Evolutionary conservation across 2,797 vertebrate genomes (phyloP), one percentile per base, ranked within the genome.

Genomic region (Syndactyla subalaris): DNA sequence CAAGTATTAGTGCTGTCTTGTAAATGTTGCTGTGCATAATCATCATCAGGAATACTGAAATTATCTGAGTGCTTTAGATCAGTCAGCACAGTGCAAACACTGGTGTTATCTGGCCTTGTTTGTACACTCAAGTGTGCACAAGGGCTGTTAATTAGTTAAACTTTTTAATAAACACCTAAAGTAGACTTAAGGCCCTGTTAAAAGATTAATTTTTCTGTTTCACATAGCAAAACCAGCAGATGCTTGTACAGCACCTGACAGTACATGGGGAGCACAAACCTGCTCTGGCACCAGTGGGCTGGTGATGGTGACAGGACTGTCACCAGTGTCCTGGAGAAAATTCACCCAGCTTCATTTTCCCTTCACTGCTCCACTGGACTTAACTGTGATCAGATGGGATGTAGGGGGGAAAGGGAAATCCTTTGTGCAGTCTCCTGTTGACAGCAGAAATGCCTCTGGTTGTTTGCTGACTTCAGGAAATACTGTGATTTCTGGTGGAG

Each of bases 121-220:
- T 89, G 79, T 76, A 70, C 51, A 78, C 58, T n/a, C 32, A 45
- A 67, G 80, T 57, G 34, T 72, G 59, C 48, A 82, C 57, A 66
- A 68, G 74, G 79, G 52, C 88, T 81, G 67, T 89, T 91, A 67
- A 93, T 88, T 72, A 85, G 72, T 85, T 93, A 70, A 91, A 93
- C 73, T 90, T 94, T 52, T 72, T 92, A 84, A 89, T 90, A 90
- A 95, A 81, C 65, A 85, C 71, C 30, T 85, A 3, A 88, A 83
- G 62, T 54, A 59, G 45, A 32, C 45, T 89, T 88, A 61, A 75
- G 62, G 68, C 46, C 12, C 65, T 52, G 66, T 68, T 72, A 92
- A 68, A 74, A 82, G 76, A 70, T 67, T 3, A 41, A 5, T 58
- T 95, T 65, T 67, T 61, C 38, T 74, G 57, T 89, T 91, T 74